phyloP scores from a whole-genome alignment of 30 jellyfish, hydroid and myxozoan species.

The Turritopsis rubra region DNA sequence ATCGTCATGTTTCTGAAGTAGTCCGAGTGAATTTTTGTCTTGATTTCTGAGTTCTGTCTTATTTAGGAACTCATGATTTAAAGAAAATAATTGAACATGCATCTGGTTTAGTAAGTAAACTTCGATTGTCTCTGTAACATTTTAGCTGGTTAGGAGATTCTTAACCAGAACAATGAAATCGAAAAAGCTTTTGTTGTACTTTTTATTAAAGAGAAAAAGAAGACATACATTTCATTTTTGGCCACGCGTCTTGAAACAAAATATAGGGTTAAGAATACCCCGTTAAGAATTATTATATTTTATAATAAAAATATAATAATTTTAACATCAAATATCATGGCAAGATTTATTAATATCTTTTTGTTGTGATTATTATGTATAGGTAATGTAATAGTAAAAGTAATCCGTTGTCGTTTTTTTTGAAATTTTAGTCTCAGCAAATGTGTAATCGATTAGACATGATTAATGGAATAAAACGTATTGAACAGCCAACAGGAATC shows the following conservation, averaged over 20 bases:
- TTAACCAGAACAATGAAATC: too few relatives aligned
- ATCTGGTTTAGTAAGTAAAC: constrained; percentile 27
- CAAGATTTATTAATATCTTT: too few relatives aligned
- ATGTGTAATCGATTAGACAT: constrained; percentile 71
- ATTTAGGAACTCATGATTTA: constrained; percentile 30
- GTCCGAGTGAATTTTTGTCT: not conserved
- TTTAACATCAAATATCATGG: too few relatives aligned
- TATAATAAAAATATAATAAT: too few relatives aligned
- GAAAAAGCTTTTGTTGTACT: too few relatives aligned
- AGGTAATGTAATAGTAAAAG: not conserved
- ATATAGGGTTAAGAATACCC: too few relatives aligned
- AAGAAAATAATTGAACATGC: constrained; percentile 32
- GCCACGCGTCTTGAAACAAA: too few relatives aligned
- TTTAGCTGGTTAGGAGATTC: too few relatives aligned
- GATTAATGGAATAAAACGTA: constrained; percentile 63
- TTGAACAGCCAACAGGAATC: constrained; percentile 74
- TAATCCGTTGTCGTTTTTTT: not conserved
- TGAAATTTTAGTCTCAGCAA: constrained; percentile 82
- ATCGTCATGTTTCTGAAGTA: not conserved
- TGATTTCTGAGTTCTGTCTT: not conserved
- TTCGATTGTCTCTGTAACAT: too few relatives aligned
- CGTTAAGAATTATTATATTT: too few relatives aligned
- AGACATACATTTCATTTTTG: too few relatives aligned
- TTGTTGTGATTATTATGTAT: not conserved
- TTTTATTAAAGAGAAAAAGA: too few relatives aligned